A percentile compares a stretch with the other conserved stretches of the same genome.
Conservation (phyloP, 35 echinoderm and acorn worm genomes). For the Strongylocentrotus purpuratus region DNA sequence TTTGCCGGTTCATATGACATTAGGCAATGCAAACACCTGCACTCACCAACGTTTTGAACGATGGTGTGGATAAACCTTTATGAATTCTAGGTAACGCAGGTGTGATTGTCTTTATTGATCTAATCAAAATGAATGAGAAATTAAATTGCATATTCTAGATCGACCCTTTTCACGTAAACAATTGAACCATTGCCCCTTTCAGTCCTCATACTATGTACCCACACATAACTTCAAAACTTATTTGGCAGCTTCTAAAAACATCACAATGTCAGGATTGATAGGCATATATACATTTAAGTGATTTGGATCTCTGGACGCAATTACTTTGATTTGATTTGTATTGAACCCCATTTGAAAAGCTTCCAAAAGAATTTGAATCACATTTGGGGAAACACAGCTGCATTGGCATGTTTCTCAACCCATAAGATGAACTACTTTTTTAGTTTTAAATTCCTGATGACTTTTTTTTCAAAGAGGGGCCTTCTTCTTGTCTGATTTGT, state of each 20-base stretch:
- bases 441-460: neutral
- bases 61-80: too few species aligned
- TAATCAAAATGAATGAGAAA: neutral
- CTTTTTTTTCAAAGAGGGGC: neutral
- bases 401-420: neutral
- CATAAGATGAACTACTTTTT: neutral
- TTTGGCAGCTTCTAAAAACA: neutral
- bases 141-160: neutral
- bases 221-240: neutral
- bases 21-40: too few species aligned
- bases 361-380: neutral
- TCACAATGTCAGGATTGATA: neutral
- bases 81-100: too few species aligned
- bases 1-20: too few species aligned
- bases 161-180: neutral
- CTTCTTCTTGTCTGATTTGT: neutral
- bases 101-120: too few species aligned
- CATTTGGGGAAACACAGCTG: neutral
- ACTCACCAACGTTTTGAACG: too few species aligned
- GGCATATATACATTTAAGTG: neutral
- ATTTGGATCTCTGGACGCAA: neutral
- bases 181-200: neutral
- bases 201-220: neutral
- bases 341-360: neutral
- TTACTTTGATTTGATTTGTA: neutral